Base-by-base conservation (phyloP, 2,888 invertebrate genomes). In the Alcis repandata region DNA sequence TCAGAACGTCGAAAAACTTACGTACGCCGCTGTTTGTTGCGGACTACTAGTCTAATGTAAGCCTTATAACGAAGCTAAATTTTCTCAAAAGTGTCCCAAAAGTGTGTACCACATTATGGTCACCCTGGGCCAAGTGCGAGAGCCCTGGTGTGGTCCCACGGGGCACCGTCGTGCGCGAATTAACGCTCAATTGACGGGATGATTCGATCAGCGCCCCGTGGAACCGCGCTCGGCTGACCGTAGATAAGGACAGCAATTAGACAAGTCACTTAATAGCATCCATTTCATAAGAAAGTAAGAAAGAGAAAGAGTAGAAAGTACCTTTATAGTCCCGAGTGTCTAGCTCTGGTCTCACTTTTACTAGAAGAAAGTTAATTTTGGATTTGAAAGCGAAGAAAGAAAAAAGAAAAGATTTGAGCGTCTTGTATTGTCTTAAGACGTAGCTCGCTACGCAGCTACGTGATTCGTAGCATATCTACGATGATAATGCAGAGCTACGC, bases 181-280 rank as follows among this genome's bases (percentile, higher is more conserved):
- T 87, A 87, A 82, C 70, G 83, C 86, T 91, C 91, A 92, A 92
- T 92, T 86, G 83, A 84, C 89, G 88, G 71, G 60, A 80, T 91
- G 87, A 92, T 91, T 88, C 85, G 89, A 92, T 92, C 90, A 87
- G 85, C 82, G 75, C 86, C 86, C 85, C 69, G 66, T 13, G 60
- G 56, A 57, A 51, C 32, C 65, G 61, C 67, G 66, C 67, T 59
- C 66, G 19, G 33, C 67, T 68, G 71, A 66, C 69, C 73, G 41
- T 22, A 13, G 4, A 2, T n/a, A 13, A 0, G 38, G 38, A n/a
- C n/a, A 13, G 2, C 38, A 38, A 38, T 38, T 38, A 38, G 38
- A 38, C 4, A n/a, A n/a, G n/a, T 38, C n/a, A 38, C 36, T 10
- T 36, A 36, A 13, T 13, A 10, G 36, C 36, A 36, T n/a, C 2